A percentile compares a stretch with the other conserved stretches of the same genome.
phyloP scores from a whole-genome alignment of 37 sponge, comb jelly and placozoan genomes.

The Diacarnus erythraeanus region DNA sequence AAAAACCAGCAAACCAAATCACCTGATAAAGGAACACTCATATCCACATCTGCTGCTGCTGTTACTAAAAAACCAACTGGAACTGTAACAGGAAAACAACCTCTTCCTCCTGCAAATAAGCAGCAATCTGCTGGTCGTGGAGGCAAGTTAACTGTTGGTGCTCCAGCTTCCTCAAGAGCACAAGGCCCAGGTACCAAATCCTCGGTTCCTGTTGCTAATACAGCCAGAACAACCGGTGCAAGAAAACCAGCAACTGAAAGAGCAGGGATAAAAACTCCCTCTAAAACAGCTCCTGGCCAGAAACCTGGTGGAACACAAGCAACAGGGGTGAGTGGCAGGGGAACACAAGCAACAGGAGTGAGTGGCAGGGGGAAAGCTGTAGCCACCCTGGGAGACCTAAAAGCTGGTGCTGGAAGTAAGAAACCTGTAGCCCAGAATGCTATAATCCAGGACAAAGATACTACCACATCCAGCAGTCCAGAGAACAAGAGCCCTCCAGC shows the following conservation, averaged over 20 bases:
- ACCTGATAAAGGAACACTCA: not conserved
- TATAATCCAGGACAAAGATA: no score
- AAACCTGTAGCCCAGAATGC: not conserved
- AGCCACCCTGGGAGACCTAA: conserved; percentile 74
- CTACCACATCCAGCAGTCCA: not conserved
- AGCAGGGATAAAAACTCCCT: not conserved
- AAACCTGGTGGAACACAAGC: not conserved
- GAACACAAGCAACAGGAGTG: not conserved
- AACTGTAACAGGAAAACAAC: not conserved
- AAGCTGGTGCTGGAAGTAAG: conserved; percentile 31
- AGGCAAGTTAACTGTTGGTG: not conserved
- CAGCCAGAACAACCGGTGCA: conserved; percentile 3
- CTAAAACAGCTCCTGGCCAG: not conserved
- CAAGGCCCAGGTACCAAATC: not conserved
- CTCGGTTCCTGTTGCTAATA: conserved; percentile 25
- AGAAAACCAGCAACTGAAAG: conserved; percentile 25
- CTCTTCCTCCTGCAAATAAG: conserved; percentile 18
- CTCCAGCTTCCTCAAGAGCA: conserved; percentile 21
- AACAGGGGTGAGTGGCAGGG: not conserved
- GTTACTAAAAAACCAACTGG: conserved; percentile 23
- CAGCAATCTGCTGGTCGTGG: conserved; percentile 17
- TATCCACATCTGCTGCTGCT: conserved; percentile 16
- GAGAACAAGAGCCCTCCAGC: not conserved
- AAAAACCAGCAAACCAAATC: conserved; percentile 15
- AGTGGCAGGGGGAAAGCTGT: conserved; percentile 50